These are phyloP conservation scores for Rhorus exstirpatorius DNA, from an alignment of 2,888 invertebrate species.

Conservation along the genomic window DNA sequence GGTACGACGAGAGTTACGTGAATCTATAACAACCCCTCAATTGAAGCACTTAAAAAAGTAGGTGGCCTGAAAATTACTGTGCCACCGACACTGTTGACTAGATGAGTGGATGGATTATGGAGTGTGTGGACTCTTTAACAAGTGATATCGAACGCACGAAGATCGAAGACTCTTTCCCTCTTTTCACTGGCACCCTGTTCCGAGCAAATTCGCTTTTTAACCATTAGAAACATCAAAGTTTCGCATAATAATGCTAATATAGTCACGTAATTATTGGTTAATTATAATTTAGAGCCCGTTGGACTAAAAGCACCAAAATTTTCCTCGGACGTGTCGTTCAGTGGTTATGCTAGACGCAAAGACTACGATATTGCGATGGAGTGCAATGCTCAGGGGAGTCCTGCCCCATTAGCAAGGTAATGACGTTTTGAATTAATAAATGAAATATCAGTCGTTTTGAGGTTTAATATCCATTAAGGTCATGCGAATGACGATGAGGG, in stretches of 20 bases:
- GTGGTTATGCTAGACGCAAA: constrained; percentile 87
- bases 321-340: constrained; percentile 88
- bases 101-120: constrained; percentile 32
- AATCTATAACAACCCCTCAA: constrained; percentile 24
- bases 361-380: constrained; percentile 82
- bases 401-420: constrained; percentile 91
- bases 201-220: constrained; percentile 35
- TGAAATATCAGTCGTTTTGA: neutral
- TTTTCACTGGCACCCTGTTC: constrained; percentile 54
- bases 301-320: constrained; percentile 90
- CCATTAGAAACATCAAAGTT: neutral
- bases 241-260: constrained; percentile 57
- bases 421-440: constrained; percentile 11
- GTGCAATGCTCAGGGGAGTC: constrained; percentile 90
- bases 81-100: constrained; percentile 40
- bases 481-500: too few species aligned
- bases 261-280: constrained; percentile 33
- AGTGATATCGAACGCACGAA: constrained; percentile 32
- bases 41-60: constrained; percentile 52
- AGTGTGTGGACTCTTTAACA: constrained; percentile 25
- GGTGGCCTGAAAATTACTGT: constrained; percentile 56
- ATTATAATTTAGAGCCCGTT: constrained; percentile 88
- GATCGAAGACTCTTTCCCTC: constrained; percentile 3
- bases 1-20: constrained; percentile 23
- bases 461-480: neutral